Evolutionary conservation across 2,113 vertebrate genomes (phyloP), one percentile per base, ranked within the genome.

Genomic region (Scolopax mira): DNA sequence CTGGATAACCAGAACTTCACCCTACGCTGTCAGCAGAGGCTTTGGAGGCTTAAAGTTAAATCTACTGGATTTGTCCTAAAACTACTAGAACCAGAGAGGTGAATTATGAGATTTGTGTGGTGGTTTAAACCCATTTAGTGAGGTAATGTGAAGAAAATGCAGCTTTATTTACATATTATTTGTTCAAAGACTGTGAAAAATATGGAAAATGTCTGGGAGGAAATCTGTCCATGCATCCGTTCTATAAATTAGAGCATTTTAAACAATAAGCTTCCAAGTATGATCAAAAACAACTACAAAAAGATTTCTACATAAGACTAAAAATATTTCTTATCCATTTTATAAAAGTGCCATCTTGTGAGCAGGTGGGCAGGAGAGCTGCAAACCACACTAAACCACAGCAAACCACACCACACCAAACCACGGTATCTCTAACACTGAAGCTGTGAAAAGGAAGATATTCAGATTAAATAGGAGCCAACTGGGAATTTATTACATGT

Each of bases 21-120:
- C 91, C 95, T 35, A 13, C 22, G 54, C 70, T 90, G 69, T 87
- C 90, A 85, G 91, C 64, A 64, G 83, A 96, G 95, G 82, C 83
- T 95, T 89, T 89, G 72, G 94, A 97, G 89, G 96, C 96, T 98
- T 98, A 96, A 80, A 57, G 88, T 60, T 97, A 97, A 97, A 96
- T 70, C 96, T 90, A 52, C 55, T 79, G 96, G 97, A 97, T 97
- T 97, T 98, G 88, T 97, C 90, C 92, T 89, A 61, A 71, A 95
- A 88, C 96, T 89, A 61, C 81, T 70, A 91, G 93, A 94, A 97
- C 48, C 85, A 85, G 87, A 82, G 83, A 93, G 84, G 78, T 69
- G 94, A 96, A 97, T 97, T 96, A 96, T 83, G 77, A 96, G 96
- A 97, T 97, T 96, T 97, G 83, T 96, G 62, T 77, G 77, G 61